Conservation (phyloP, 2,797 vertebrate species). For the Sebastes matsubarae region DNA sequence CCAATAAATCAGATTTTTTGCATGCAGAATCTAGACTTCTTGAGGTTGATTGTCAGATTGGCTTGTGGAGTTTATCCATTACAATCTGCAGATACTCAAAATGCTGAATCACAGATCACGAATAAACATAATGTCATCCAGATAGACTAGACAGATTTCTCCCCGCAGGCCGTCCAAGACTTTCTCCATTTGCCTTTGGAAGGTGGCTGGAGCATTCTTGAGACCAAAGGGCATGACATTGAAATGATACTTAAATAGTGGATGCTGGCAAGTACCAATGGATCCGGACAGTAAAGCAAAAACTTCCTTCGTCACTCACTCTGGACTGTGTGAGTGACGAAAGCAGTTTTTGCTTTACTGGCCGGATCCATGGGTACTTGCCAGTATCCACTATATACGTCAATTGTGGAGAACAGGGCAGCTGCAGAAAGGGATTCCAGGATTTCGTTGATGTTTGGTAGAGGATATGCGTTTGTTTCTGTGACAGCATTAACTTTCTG, state of each 20-base stretch:
- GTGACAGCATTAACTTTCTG: background rate
- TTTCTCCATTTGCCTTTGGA: background rate
- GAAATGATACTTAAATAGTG: background rate
- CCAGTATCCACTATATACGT: background rate
- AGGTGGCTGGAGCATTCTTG: background rate
- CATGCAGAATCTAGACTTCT: constrained; percentile 4
- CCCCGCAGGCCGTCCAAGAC: background rate
- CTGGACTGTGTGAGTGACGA: background rate
- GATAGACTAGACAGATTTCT: background rate
- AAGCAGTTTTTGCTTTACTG: background rate
- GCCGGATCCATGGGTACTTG: background rate
- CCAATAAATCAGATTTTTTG: background rate
- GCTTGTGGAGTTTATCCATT: background rate
- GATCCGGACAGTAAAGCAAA: too few species aligned
- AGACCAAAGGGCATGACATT: background rate
- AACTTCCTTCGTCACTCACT: too few species aligned
- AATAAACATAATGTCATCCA: constrained; percentile 11
- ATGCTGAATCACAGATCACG: background rate
- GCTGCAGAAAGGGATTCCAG: background rate
- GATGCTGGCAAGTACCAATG: too few species aligned
- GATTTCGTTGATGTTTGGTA: background rate
- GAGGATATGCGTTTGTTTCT: background rate
- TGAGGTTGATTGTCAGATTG: background rate
- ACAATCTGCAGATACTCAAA: background rate
- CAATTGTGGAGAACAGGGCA: background rate